Evolutionary conservation across 2,888 invertebrate species (phyloP).

Genomic region (Aleiodes alternator): DNA sequence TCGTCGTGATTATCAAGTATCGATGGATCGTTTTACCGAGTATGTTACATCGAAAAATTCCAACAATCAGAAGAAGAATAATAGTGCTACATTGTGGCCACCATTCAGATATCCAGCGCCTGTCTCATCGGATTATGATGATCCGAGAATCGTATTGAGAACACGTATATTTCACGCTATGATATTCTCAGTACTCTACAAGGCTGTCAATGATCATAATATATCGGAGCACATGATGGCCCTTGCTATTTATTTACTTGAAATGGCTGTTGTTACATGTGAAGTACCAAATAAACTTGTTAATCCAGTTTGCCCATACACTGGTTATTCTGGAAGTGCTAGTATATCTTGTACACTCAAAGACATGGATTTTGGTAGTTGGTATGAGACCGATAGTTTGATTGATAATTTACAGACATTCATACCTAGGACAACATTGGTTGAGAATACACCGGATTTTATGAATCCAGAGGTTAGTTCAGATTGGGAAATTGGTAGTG

Average conservation of each 20-base stretch:
- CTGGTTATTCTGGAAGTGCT: constrained; percentile 58
- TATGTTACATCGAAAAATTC: constrained; percentile 79
- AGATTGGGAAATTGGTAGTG: constrained; percentile 84
- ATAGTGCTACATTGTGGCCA: constrained; percentile 84
- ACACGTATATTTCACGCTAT: constrained; percentile 83
- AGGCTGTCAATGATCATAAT: constrained; percentile 85
- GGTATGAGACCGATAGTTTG: constrained; percentile 85
- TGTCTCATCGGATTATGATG: constrained; percentile 81
- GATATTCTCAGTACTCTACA: constrained; percentile 88
- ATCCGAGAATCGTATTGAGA: constrained; percentile 81
- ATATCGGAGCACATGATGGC: constrained; percentile 93
- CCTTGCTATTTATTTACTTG: constrained; percentile 89
- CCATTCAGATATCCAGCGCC: constrained; percentile 85
- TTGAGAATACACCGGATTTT: constrained; percentile 69
- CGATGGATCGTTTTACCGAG: constrained; percentile 94
- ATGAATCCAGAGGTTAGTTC: constrained; percentile 77
- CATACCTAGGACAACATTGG: constrained; percentile 80
- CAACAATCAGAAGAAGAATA: constrained; percentile 77
- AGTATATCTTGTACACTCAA: constrained; percentile 70
- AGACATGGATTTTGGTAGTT: constrained; percentile 78
- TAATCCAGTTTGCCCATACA: constrained; percentile 77
- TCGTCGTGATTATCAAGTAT: constrained; percentile 93
- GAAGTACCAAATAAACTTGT: constrained; percentile 74
- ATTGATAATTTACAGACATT: constrained; percentile 86
- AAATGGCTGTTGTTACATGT: constrained; percentile 83